Evolutionary conservation across 2,113 vertebrate species (phyloP), one percentile per base, ranked within the genome.

Genomic region (Mormoops blainvillei): DNA sequence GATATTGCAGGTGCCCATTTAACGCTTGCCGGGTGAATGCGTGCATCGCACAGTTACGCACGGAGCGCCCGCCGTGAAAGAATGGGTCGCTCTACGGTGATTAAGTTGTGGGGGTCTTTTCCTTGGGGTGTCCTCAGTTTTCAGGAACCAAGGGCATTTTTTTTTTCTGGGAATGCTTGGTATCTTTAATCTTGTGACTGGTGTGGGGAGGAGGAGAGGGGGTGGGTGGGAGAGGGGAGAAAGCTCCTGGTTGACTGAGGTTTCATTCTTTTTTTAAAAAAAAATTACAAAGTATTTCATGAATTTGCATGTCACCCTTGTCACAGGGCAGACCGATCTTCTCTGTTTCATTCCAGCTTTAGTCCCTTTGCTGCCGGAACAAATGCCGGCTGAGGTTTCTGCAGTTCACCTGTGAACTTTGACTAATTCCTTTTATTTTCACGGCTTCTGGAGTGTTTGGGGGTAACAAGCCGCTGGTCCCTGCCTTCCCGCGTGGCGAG

Each of bases 261-360:
- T 33, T 87, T 14, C 41, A 38, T 19, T 45, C 9, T 74, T 26
- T 45, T 45, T 16, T 4, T 31, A 16, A 73, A 73, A 26, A 71
- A 15, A 10, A 8, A 74, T 31, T 10, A 38, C 2, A 24, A 36
- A 28, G 3, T 22, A 18, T 38, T 15, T 26, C n/a, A 81, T 8
- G 3, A 16, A 11, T 5, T 0, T 8, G 13, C 13, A 1, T 3
- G 19, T 26, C n/a, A 24, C 12, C 76, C 33, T 78, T 4, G n/a
- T 28, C n/a, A 38, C 22, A 38, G n/a, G 22, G 52, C 50, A 1
- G 50, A n/a, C 52, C 3, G 3, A 10, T 3, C 22, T 13, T 45
- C 28, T 48, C 15, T 10, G 22, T 28, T 2, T 80, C 77, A 26
- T 15, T 80, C 24, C 77, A 18, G 0, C 24, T 4, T 38, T 16